phyloP scores from a whole-genome alignment of 2,797 vertebrate species.

The Centroberyx gerrardi region DNA sequence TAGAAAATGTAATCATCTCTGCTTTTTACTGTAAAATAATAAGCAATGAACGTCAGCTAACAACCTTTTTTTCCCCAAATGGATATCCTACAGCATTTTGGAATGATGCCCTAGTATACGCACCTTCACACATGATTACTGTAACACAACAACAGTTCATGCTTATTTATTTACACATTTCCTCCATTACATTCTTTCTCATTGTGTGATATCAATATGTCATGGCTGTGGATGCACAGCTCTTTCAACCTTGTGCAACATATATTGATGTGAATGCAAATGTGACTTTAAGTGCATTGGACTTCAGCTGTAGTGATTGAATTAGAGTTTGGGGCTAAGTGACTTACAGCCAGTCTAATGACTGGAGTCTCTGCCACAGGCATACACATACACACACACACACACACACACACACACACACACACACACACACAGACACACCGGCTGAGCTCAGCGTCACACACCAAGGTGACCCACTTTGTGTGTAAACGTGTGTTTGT shows the following conservation, averaged over 20 bases:
- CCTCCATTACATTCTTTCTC: background rate
- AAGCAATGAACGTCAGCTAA: no score
- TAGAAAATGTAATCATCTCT: no score
- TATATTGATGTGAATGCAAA: constrained; percentile 22
- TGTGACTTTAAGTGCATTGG: constrained; percentile 52
- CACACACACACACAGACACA: constrained; percentile 31
- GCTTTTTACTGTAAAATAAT: no score
- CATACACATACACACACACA: constrained; percentile 27
- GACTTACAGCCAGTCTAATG: constrained; percentile 68
- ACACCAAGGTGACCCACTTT: constrained; percentile 77
- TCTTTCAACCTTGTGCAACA: constrained; percentile 3
- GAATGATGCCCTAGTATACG: background rate
- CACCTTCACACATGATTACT: constrained; percentile 25
- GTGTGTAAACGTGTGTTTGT: constrained; percentile 29
- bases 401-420: constrained; percentile 35
- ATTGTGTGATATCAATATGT: constrained; percentile 8
- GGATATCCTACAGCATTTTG: no score
- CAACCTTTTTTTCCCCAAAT: no score
- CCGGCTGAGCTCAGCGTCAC: constrained; percentile 62
- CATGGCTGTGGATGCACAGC: background rate
- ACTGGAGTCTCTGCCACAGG: constrained; percentile 57
- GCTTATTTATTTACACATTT: background rate
- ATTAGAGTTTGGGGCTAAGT: constrained; percentile 67
- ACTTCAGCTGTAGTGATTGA: constrained; percentile 60
- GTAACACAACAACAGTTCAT: background rate